Base-by-base conservation (phyloP, 2,113 vertebrate genomes). In the Notechis scutatus region DNA sequence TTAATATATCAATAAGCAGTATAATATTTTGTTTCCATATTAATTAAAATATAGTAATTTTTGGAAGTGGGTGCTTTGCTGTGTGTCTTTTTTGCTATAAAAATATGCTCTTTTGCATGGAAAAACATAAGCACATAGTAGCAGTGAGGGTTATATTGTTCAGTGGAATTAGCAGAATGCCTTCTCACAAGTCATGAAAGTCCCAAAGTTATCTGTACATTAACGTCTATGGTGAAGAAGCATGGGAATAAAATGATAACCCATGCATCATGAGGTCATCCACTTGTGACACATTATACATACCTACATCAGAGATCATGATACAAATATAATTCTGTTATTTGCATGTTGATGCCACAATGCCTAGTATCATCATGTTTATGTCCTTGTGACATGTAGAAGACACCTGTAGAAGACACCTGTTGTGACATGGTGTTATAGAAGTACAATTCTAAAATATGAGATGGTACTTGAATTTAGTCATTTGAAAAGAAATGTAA, bases 401-500 rank as follows among this genome's bases (percentile, higher is more conserved):
- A 39, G n/a, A 54, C 47, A 47, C 47, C 47, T 47, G 47, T 47
- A 47, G 47, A 47, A 47, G 47, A 39, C 69, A 15, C 64, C n/a
- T 34, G 11, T 29, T 64, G 26, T 11, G 47, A 69, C 29, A n/a
- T 69, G 34, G 18, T 7, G 34, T 42, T 81, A 42, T 21, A 42
- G 34, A 39, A 81, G 39, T 81, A 81, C 39, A 56, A 85, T 89
- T 59, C 11, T 18, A 52, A 94, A 92, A 24, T 3, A 94, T 87
- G 89, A 7, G 23, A 56, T 90, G 57, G 12, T 21, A 34, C 45
- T 59, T 92, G n/a, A 26, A 92, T 3, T 91, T 12, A 88, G 1
- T 1, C 7, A 90, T 74, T 91, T 91, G 93, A 95, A 90, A 95
- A 93, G 47, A 94, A 94, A 15, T 54, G 92, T 90, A 90, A 52